phyloP scores from a whole-genome alignment of 2,113 vertebrate genomes.

The Thermophis baileyi region DNA sequence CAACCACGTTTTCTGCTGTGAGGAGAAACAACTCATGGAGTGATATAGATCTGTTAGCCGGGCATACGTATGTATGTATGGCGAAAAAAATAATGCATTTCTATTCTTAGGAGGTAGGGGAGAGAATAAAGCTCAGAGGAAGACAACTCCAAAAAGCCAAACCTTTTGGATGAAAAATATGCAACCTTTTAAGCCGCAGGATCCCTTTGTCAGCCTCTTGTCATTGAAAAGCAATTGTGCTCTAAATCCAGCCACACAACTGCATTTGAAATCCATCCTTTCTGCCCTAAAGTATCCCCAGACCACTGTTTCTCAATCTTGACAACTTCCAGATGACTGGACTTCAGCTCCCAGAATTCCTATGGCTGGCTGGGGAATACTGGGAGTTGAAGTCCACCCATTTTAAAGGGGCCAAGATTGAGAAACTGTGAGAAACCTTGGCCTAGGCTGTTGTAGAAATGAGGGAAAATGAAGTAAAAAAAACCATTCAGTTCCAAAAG shows the following conservation, averaged over 20 bases:
- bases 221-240: background rate
- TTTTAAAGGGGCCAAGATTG: background rate
- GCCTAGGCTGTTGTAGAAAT: background rate
- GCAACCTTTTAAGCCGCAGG: background rate
- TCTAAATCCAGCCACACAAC: background rate
- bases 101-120: background rate
- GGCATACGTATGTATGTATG: background rate
- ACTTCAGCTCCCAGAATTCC: background rate
- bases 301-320: background rate
- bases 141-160: background rate
- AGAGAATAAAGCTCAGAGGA: background rate
- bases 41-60: conserved; percentile 12
- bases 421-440: background rate
- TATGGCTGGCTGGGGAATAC: background rate
- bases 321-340: background rate
- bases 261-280: background rate
- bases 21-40: conserved; percentile 4
- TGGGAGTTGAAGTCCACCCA: background rate
- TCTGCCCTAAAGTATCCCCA: background rate
- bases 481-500: background rate
- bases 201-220: background rate
- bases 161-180: background rate
- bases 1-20: conserved; percentile 25
- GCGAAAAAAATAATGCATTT: background rate
- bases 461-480: background rate